A percentile compares a stretch with the other conserved stretches of the same genome.
These are phyloP conservation scores for Felis chaus DNA, from an alignment of 2,113 vertebrate species.

Conservation along the genomic window DNA sequence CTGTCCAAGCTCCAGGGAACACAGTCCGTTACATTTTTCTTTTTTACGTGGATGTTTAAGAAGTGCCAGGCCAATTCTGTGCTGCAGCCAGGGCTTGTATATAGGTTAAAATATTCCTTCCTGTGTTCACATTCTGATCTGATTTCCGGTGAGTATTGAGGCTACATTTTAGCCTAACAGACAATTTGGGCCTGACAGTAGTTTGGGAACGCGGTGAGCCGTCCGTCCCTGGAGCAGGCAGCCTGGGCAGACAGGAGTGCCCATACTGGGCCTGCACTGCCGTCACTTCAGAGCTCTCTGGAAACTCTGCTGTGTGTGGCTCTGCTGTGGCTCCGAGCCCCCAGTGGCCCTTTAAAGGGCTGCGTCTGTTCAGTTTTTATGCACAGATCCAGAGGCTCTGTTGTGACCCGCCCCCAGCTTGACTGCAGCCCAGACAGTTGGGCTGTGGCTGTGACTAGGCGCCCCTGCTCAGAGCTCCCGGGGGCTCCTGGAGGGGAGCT, in stretches of 20 bases:
- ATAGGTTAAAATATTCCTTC: background rate
- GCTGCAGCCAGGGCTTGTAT: background rate
- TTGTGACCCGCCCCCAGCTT: background rate
- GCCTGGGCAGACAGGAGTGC: too few relatives aligned
- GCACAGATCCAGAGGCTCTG: background rate
- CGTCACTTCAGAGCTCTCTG: too few relatives aligned
- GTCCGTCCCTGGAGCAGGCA: fast-evolving
- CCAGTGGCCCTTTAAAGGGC: background rate
- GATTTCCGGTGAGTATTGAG: background rate
- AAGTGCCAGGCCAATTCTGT: background rate
- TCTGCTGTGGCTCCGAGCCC: background rate
- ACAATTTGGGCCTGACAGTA: background rate
- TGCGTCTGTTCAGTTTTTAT: background rate
- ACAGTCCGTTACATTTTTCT: background rate
- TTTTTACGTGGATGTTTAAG: background rate
- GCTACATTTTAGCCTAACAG: background rate
- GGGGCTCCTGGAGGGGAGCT: too few relatives aligned
- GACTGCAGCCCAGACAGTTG: fast-evolving
- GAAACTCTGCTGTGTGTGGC: background rate
- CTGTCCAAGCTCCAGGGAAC: background rate
- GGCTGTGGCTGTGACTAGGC: background rate
- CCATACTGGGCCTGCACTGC: background rate
- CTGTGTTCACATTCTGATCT: background rate
- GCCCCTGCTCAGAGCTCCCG: background rate
- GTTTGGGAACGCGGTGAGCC: background rate